These are phyloP conservation scores for Mormoops blainvillei DNA, from an alignment of 2,113 vertebrate species.

Conservation along the genomic window DNA sequence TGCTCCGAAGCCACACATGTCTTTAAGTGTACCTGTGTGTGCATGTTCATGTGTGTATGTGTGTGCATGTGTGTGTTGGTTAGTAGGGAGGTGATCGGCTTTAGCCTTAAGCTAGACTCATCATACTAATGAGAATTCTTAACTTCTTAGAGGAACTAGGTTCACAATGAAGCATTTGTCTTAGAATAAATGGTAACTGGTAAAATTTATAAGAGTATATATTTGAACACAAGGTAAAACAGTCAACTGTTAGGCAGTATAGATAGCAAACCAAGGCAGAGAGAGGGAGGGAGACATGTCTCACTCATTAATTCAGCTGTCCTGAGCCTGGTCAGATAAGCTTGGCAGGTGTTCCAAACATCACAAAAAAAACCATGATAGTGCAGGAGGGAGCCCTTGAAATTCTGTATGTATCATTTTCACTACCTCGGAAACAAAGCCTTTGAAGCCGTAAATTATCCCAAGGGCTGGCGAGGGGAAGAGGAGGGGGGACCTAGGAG, in stretches of 20 bases:
- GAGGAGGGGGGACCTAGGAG: no score
- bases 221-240: background rate
- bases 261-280: no score
- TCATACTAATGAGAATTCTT: background rate
- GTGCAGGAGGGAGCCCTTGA: no score
- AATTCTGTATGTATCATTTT: no score
- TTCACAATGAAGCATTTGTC: background rate
- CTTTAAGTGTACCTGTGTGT: background rate
- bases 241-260: background rate
- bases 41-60: background rate
- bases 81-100: background rate
- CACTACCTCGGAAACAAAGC: no score
- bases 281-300: no score
- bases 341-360: no score
- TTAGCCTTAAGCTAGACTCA: background rate
- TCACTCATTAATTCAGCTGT: no score
- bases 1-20: background rate
- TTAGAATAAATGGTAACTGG: background rate
- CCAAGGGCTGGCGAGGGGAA: no score
- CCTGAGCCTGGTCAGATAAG: no score
- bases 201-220: background rate
- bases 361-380: no score
- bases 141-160: background rate
- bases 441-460: no score
- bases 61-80: background rate